Evolutionary conservation across 2,797 vertebrate genomes (phyloP).

Genomic region (Brotula barbata): DNA sequence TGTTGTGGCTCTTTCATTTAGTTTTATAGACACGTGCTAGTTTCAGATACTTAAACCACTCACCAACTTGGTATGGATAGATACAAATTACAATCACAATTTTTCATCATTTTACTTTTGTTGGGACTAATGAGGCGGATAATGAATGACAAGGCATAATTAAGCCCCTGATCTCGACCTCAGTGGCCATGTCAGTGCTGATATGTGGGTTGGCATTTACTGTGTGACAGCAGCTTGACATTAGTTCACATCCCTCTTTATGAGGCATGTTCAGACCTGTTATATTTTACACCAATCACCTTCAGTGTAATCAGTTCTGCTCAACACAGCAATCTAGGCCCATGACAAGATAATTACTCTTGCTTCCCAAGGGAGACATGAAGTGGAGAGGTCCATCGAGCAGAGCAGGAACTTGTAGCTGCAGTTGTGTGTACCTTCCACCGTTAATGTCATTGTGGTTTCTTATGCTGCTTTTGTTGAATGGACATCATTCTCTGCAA

Average conservation of each 20-base stretch:
- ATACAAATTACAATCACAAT: too few relatives aligned
- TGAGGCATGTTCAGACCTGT: conserved; percentile 66
- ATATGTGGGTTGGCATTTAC: conserved; percentile 55
- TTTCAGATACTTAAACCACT: too few relatives aligned
- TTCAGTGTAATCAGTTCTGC: conserved; percentile 56
- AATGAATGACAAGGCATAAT: conserved; percentile 50
- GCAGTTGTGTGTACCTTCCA: conserved; percentile 5
- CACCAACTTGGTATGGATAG: too few relatives aligned
- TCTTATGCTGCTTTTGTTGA: conserved; percentile 27
- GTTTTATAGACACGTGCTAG: too few relatives aligned
- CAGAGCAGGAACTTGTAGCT: conserved; percentile 27
- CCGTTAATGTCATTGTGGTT: conserved; percentile 5
- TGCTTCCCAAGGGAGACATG: conserved; percentile 42
- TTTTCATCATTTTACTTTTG: conserved; percentile 27
- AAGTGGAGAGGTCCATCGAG: conserved; percentile 1
- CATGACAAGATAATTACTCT: conserved; percentile 76
- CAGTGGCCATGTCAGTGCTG: conserved; percentile 35
- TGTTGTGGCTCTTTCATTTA: too few relatives aligned
- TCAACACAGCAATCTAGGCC: conserved; percentile 58
- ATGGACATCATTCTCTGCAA: too few relatives aligned
- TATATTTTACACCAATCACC: conserved; percentile 67
- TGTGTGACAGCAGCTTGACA: conserved; percentile 54
- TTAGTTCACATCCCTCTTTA: conserved; percentile 66
- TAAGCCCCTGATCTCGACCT: conserved; percentile 35
- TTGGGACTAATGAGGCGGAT: conserved; percentile 34